Conservation (phyloP, 2,113 vertebrate genomes). For the Upupa epops region DNA sequence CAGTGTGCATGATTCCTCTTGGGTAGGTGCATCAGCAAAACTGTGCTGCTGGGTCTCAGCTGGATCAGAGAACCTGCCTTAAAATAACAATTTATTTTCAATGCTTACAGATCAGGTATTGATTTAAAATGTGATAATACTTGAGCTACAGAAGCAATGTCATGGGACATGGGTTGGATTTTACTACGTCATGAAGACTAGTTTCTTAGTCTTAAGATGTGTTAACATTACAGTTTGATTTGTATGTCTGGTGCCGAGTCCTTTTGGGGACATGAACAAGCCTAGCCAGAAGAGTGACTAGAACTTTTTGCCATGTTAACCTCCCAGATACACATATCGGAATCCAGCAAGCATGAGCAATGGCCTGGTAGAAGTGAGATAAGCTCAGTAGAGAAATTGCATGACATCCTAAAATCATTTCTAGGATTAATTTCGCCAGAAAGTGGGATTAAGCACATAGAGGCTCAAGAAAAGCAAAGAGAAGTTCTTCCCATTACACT, state of each 20-base stretch:
- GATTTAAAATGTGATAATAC: background rate
- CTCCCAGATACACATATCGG: background rate
- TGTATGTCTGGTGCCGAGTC: background rate
- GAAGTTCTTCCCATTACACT: background rate
- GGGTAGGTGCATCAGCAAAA: background rate
- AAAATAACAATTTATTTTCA: background rate
- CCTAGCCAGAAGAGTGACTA: background rate
- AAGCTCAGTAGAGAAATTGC: background rate
- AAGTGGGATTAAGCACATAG: background rate
- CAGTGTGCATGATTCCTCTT: background rate
- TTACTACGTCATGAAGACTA: background rate
- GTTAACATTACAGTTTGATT: background rate
- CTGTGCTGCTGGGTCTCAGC: background rate
- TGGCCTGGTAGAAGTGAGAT: background rate
- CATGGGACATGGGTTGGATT: background rate
- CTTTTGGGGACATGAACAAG: background rate
- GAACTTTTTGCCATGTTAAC: background rate
- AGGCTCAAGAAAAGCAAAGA: background rate
- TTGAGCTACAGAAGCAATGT: background rate
- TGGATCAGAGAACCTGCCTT: background rate
- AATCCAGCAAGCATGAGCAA: background rate
- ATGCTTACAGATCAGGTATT: background rate
- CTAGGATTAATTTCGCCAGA: background rate
- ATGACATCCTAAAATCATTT: background rate
- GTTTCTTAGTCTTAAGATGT: background rate